Evolutionary conservation across 2,888 invertebrate species (phyloP), one percentile per base, ranked within the genome.

Genomic region (Hirtodrosophila confusa): DNA sequence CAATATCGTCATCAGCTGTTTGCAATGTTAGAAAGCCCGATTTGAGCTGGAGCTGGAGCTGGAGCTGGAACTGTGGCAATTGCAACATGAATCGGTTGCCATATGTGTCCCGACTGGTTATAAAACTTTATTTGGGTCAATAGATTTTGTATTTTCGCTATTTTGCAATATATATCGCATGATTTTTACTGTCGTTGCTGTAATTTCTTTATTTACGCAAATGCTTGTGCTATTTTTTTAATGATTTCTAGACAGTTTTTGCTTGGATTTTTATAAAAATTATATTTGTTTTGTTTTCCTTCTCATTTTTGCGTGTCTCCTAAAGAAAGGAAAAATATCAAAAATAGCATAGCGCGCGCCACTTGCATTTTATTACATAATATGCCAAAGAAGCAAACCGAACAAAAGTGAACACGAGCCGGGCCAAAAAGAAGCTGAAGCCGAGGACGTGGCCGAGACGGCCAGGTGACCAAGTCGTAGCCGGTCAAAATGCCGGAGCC

Each of bases 101-200:
- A 76, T 85, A 76, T 87, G 70, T 70, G 85, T 31, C 66, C 69
- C 43, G 67, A 80, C 85, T 78, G 83, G 83, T 82, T 83, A 87
- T 87, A 85, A 75, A 78, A 78, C 51, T 50, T 68, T 69, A 83
- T 83, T 83, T 83, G 55, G 82, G 82, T 83, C 82, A 83, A 83
- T 83, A 85, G 78, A 76, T 85, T 87, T 80, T 70, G 86, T 82
- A 80, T 83, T 83, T 78, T 69, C 71, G 60, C 69, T 76, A 85
- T 83, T 82, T 87, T 50, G 73, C 47, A 75, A 75, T 71, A 51
- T 69, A 50, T 36, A 6, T 27, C 4, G 27, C 27, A 6, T 27
- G 6, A 27, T 24, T 45, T 37, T 47, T 54, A 9, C 29, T 40
- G 27, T 35, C 39, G 50, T 35, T 53, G 45, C 33, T 60, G 65